These are phyloP conservation scores for Phoenoteleia sp. DNA, from an alignment of 2,888 invertebrate genomes.

Conservation along the genomic window DNA sequence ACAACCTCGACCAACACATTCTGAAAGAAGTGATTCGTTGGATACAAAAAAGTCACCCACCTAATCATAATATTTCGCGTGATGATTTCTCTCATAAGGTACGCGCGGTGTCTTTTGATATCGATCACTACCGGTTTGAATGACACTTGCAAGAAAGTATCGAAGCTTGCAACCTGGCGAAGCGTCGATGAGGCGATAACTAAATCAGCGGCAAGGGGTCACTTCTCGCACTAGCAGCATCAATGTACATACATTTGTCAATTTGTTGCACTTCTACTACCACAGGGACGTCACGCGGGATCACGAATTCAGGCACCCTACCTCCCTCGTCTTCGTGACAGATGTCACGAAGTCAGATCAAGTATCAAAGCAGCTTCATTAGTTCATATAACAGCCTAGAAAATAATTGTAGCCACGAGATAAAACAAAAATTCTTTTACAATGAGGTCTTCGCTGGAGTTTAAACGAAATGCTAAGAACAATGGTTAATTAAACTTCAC, in stretches of 20 bases:
- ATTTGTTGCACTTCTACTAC: constrained; percentile 81
- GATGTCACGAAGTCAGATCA: too few species aligned
- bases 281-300: constrained; percentile 80
- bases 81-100: constrained; percentile 79
- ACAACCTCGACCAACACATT: neutral
- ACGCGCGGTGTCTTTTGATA: constrained; percentile 59
- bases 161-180: constrained; percentile 80
- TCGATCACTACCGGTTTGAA: constrained; percentile 74
- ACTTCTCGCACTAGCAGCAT: constrained; percentile 77
- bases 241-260: constrained; percentile 81
- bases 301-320: constrained; percentile 77
- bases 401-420: neutral
- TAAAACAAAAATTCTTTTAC: neutral
- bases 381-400: neutral
- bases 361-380: neutral
- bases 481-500: neutral
- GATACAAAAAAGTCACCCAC: constrained; percentile 77
- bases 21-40: neutral
- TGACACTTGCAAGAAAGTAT: constrained; percentile 64
- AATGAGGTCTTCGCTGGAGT: neutral
- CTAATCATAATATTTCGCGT: constrained; percentile 85
- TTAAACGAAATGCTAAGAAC: neutral
- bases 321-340: constrained; percentile 30
- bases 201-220: constrained; percentile 85
- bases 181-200: constrained; percentile 83